Base-by-base conservation (phyloP, 2,113 vertebrate species). In the Motacilla tschutschensis region DNA sequence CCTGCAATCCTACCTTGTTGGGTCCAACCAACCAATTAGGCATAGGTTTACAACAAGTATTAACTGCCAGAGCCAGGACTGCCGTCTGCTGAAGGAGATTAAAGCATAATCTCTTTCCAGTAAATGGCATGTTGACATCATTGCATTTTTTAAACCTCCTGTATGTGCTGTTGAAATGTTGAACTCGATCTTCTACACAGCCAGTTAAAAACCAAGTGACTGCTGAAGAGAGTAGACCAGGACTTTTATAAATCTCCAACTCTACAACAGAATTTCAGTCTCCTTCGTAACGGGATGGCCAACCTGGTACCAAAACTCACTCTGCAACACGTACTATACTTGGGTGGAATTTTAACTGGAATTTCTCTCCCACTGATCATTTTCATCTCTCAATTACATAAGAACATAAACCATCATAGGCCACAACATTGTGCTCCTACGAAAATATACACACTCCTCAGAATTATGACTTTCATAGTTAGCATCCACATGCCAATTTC, bases 101-200 rank as follows among this genome's bases (percentile, higher is more conserved):
- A 90, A 87, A 90, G 59, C 41, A 80, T 41, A 73, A 81, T 89
- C 46, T 86, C 58, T 71, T 89, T 73, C 82, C 80, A 57, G 31
- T 70, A 87, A 95, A 91, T 66, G 83, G 59, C 88, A 92, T 35
- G 88, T 64, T 55, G 55, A 84, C 55, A 91, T 53, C 17, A 55
- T 8, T 11, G 19, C 25, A 59, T 70, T 87, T 82, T 81, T 72
- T 36, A 76, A 80, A 33, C 54, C 57, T 74, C 40, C 20, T 77
- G 29, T 33, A 47, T 28, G 33, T 31, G 40, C 53, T 62, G 10
- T 9, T 82, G 51, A 82, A 73, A 79, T 64, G 38, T 54, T n/a
- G 54, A 57, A 62, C 31, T 65, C 13, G 2, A 2, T 58, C 10
- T 53, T 85, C 59, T 44, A 47, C 14, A 16, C 17, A 78, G 47